Percentiles rank a stretch among this genome's conserved stretches.
Evolutionary conservation across 2,797 vertebrate species (phyloP).

Genomic region (Hemibagrus guttatus): DNA sequence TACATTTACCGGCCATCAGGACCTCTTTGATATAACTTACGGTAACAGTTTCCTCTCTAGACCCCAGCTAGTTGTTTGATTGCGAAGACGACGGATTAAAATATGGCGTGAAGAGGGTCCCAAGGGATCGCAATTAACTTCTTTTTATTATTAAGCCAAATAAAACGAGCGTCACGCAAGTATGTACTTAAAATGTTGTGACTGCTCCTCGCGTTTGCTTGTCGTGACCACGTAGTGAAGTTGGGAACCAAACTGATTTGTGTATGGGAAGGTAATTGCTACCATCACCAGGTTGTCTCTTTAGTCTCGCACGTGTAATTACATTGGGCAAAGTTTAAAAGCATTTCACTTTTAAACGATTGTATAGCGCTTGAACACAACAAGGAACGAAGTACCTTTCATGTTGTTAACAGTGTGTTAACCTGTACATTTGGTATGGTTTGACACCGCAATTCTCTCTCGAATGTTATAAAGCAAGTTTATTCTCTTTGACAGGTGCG

Average conservation of each 20-base stretch:
- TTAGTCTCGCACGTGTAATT: background rate
- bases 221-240: background rate
- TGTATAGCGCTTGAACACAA: background rate
- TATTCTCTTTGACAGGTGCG: conserved; percentile 23
- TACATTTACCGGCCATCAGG: background rate
- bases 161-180: background rate
- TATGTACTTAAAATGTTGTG: background rate
- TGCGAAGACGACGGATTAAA: conserved; percentile 61
- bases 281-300: background rate
- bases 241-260: conserved; percentile 1
- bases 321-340: background rate
- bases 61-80: conserved; percentile 27
- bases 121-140: background rate
- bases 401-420: too few relatives aligned
- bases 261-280: background rate
- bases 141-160: background rate
- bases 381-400: background rate
- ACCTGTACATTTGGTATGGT: background rate
- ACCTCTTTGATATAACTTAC: background rate
- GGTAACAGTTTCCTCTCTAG: conserved; percentile 12
- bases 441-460: background rate
- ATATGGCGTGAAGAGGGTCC: conserved; percentile 63
- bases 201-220: background rate
- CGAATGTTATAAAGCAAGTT: background rate
- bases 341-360: background rate